Evolutionary conservation across 2,888 invertebrate species (phyloP).

Genomic region (Luperina nickerlii): DNA sequence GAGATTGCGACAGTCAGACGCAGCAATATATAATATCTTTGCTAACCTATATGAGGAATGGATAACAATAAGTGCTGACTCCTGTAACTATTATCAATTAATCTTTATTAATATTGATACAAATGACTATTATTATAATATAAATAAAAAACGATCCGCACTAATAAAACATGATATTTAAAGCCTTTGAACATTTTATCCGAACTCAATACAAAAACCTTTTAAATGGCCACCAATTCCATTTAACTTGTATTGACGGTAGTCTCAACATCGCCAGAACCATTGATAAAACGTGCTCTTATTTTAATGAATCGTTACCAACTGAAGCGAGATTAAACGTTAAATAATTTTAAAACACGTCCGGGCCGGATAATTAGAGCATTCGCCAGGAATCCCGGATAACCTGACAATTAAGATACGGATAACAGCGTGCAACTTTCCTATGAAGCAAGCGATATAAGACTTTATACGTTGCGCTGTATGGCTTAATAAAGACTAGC

Average conservation of each 20-base stretch:
- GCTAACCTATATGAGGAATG: constrained; percentile 7
- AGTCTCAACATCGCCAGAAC: constrained; percentile 28
- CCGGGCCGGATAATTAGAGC: constrained; percentile 68
- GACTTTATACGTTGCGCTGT: constrained; percentile 59
- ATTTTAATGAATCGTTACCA: constrained; percentile 60
- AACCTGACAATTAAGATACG: constrained; percentile 71
- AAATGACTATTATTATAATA: not conserved
- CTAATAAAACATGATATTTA: constrained; percentile 15
- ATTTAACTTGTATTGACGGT: constrained; percentile 29
- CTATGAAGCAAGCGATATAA: constrained; percentile 65
- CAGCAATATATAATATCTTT: constrained; percentile 17
- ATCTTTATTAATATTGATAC: constrained; percentile 4
- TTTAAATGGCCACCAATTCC: constrained; percentile 33
- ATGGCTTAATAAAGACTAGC: constrained; percentile 42
- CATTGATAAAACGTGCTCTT: constrained; percentile 49
- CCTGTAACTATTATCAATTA: not conserved
- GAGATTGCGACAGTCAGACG: constrained; percentile 7
- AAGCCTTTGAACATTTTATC: constrained; percentile 5
- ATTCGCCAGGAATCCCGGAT: constrained; percentile 58
- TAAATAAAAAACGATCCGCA: not conserved
- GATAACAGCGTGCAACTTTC: constrained; percentile 63
- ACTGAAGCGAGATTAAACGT: constrained; percentile 54
- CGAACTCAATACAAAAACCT: constrained; percentile 5
- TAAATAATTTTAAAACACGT: constrained; percentile 63
- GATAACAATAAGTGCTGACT: constrained; percentile 15